Conservation (phyloP, 2,113 vertebrate species). For the Aphyosemion australe region DNA sequence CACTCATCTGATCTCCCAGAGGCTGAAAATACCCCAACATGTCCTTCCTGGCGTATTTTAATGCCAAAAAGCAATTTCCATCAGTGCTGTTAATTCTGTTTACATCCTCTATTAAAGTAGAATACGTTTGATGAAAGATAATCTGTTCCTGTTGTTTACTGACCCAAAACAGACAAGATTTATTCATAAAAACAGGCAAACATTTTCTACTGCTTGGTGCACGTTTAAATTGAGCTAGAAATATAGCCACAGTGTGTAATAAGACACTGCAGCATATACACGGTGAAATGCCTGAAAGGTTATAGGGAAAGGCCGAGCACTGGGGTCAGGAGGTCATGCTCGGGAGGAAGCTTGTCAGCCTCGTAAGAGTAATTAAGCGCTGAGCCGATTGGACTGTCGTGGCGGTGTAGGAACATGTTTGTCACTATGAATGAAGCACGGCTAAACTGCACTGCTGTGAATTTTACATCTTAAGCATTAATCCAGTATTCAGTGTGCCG, state of each 20-base stretch:
- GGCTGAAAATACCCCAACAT: slow-evolving; percentile 35
- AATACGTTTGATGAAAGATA: slow-evolving; percentile 31
- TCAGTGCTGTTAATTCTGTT: slow-evolving; percentile 56
- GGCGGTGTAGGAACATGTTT: slow-evolving; percentile 22
- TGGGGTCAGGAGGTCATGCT: slow-evolving; percentile 21
- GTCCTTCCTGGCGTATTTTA: slow-evolving; percentile 38
- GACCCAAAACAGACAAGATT: slow-evolving; percentile 28
- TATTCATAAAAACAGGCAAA: neutral
- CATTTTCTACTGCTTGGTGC: neutral
- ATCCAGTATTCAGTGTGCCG: slow-evolving; percentile 33
- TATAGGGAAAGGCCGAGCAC: neutral
- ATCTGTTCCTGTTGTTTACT: slow-evolving; percentile 51
- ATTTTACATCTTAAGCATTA: slow-evolving; percentile 36
- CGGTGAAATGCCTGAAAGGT: slow-evolving; percentile 14
- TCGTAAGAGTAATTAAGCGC: slow-evolving; percentile 2
- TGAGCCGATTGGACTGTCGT: slow-evolving; percentile 17
- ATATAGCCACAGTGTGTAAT: neutral
- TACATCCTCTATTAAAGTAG: slow-evolving; percentile 48
- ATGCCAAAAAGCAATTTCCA: slow-evolving; percentile 47
- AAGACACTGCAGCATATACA: neutral
- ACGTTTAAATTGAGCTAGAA: slow-evolving; percentile 17
- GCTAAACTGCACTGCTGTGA: slow-evolving; percentile 7
- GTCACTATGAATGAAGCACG: neutral
- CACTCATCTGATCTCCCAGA: slow-evolving; percentile 8
- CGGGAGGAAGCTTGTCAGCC: slow-evolving; percentile 2